Conservation (phyloP, 2,888 invertebrate genomes). For the Melanotus villosus region DNA sequence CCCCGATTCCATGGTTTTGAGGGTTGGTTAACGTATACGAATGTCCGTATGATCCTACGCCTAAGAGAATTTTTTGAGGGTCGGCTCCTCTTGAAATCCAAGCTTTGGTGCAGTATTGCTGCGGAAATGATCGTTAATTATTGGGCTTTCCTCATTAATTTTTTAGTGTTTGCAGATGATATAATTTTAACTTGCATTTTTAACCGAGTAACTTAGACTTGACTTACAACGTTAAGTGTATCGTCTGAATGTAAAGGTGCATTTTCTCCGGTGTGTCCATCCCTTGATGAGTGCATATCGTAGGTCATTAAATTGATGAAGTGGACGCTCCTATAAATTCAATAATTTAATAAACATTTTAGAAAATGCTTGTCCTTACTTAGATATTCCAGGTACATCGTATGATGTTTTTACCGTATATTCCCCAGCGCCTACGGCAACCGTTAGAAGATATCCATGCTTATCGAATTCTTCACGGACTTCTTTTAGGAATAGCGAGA, state of each 20-base stretch:
- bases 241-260: conserved; percentile 35
- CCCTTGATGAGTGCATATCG: conserved; percentile 34
- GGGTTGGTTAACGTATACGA: conserved; percentile 46
- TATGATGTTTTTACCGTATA: conserved; percentile 21
- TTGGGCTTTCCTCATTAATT: too few relatives aligned
- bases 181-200: too few relatives aligned
- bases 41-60: conserved; percentile 52
- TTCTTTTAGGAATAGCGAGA: conserved; percentile 24
- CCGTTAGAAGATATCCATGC: conserved; percentile 32
- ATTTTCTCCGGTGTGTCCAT: conserved; percentile 30
- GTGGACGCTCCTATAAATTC: conserved; percentile 21
- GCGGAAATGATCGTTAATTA: too few relatives aligned
- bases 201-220: neutral
- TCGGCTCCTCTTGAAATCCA: conserved; percentile 36
- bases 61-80: conserved; percentile 50
- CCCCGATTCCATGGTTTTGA: conserved; percentile 45
- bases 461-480: conserved; percentile 28
- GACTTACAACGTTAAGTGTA: conserved; percentile 32
- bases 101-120: conserved; percentile 30
- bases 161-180: too few relatives aligned
- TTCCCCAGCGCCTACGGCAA: conserved; percentile 29
- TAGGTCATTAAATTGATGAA: conserved; percentile 40
- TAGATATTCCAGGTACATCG: conserved; percentile 28
- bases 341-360: neutral
- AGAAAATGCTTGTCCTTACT: conserved; percentile 13